Percentiles rank a stretch among this genome's conserved stretches.
Evolutionary conservation across 2,888 invertebrate species (phyloP).

Genomic region (Schizaphis graminum): DNA sequence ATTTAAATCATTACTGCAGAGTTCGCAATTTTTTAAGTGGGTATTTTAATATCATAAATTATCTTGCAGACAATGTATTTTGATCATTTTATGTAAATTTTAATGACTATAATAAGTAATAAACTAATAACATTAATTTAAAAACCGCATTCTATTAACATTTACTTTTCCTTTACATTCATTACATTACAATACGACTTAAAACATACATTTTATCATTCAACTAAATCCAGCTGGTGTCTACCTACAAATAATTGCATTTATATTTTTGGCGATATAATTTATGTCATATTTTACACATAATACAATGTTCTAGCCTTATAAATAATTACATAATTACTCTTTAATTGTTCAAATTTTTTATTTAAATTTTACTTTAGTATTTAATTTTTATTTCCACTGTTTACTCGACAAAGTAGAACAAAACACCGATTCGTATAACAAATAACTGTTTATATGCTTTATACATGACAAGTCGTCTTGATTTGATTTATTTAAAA

Average conservation of each 20-base stretch:
- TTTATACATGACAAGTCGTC: conserved; percentile 17
- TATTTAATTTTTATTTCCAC: not conserved
- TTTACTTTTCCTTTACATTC: not conserved
- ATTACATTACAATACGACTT: not conserved
- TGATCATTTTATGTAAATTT: not conserved
- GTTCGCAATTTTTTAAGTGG: not conserved
- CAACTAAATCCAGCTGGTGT: not conserved
- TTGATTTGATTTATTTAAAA: conserved; percentile 5
- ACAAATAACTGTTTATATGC: not conserved
- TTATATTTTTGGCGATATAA: not conserved
- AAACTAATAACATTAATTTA: not conserved
- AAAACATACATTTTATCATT: not conserved
- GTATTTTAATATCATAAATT: not conserved
- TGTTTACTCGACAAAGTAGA: not conserved
- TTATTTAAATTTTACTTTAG: not conserved
- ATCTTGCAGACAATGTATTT: not conserved
- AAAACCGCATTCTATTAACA: not conserved
- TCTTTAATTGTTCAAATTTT: not conserved
- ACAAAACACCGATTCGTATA: not conserved
- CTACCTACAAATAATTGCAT: not conserved
- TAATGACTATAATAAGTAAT: not conserved
- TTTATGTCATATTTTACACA: not conserved
- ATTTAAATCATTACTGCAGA: not conserved
- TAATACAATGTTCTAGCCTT: not conserved
- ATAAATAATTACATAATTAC: not conserved